Evolutionary conservation across 2,888 invertebrate genomes (phyloP).

Genomic region (Pimpla rufipes): DNA sequence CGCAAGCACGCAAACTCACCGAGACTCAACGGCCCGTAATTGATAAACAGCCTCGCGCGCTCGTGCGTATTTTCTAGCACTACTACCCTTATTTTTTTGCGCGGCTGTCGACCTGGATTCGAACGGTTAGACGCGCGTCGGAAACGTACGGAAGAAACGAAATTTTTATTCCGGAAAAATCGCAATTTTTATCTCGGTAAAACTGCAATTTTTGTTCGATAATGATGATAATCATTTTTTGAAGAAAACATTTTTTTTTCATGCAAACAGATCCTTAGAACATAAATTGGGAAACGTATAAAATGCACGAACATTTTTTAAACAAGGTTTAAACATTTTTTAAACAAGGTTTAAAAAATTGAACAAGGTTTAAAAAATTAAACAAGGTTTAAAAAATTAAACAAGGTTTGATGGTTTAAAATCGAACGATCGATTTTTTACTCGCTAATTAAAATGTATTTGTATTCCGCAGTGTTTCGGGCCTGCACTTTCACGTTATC

Average conservation of each 20-base stretch:
- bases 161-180: neutral
- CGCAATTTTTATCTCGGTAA: neutral
- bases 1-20: constrained; percentile 32
- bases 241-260: too few species aligned
- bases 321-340: too few species aligned
- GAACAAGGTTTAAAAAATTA: too few species aligned
- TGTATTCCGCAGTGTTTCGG: constrained; percentile 86
- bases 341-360: too few species aligned
- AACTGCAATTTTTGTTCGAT: neutral
- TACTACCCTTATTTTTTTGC: constrained; percentile 14
- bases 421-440: neutral
- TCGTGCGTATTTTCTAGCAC: constrained; percentile 18
- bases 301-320: too few species aligned
- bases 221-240: neutral
- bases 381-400: too few species aligned
- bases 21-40: constrained; percentile 26
- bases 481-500: constrained; percentile 96
- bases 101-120: constrained; percentile 35
- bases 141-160: neutral
- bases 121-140: neutral
- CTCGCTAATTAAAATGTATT: constrained; percentile 4
- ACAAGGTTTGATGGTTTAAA: too few species aligned
- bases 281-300: too few species aligned
- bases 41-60: neutral
- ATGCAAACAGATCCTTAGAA: too few species aligned